Evolutionary conservation across 2,888 invertebrate genomes (phyloP).

Genomic region (Leptinotarsa rubiginosa): DNA sequence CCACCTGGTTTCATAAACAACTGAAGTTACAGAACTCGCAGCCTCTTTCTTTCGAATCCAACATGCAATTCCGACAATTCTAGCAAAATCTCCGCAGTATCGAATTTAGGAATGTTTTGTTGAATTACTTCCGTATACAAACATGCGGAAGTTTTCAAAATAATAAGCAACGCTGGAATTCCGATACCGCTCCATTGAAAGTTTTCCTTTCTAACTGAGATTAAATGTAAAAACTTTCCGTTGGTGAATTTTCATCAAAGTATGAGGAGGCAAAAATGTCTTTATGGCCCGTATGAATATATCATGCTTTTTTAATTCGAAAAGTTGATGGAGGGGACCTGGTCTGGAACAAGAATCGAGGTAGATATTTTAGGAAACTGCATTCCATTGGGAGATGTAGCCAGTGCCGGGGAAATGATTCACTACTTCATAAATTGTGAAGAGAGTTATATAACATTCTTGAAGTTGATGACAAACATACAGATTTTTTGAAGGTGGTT

Average conservation of each 20-base stretch:
- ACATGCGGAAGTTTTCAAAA: conserved; percentile 38
- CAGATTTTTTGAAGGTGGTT: too few species aligned
- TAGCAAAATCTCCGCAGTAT: neutral
- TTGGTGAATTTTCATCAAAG: conserved; percentile 37
- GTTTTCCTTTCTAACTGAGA: conserved; percentile 42
- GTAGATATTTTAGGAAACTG: neutral
- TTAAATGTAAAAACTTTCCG: conserved; percentile 45
- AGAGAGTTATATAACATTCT: too few species aligned
- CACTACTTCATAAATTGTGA: too few species aligned
- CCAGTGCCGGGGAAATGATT: neutral
- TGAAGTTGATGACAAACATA: too few species aligned
- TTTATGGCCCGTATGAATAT: conserved; percentile 45
- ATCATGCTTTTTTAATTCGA: conserved; percentile 46
- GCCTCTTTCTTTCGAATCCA: too few species aligned
- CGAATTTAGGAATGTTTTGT: neutral
- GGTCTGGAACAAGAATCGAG: neutral
- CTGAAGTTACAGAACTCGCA: too few species aligned
- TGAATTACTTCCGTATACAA: conserved; percentile 33
- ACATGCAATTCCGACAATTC: neutral
- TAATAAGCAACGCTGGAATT: conserved; percentile 38
- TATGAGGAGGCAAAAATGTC: conserved; percentile 42
- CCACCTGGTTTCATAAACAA: too few species aligned
- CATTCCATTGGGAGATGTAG: neutral
- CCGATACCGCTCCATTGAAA: conserved; percentile 31
- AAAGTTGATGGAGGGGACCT: conserved; percentile 34